Evolutionary conservation across 2,888 invertebrate species (phyloP).

Genomic region (Drosophila demipolita): DNA sequence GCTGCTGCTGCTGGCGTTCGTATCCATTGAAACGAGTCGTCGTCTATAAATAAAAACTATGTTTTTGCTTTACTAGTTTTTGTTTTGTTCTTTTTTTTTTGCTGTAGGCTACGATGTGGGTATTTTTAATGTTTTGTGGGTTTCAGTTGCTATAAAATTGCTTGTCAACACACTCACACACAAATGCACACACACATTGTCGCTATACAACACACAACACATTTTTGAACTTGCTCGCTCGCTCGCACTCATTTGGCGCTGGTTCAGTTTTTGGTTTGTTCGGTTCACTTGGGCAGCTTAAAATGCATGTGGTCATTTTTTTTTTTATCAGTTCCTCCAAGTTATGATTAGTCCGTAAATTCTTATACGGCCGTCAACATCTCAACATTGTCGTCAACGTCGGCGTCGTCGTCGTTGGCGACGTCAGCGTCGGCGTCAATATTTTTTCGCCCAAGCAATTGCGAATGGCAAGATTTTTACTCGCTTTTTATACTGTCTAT

Average conservation of each 20-base stretch:
- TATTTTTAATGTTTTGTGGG: constrained; percentile 60
- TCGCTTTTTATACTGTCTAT: constrained; percentile 35
- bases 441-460: constrained; percentile 45
- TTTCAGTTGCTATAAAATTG: constrained; percentile 43
- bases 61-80: constrained; percentile 48
- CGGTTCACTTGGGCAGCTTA: constrained; percentile 53
- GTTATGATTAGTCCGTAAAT: constrained; percentile 42
- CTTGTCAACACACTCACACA: constrained; percentile 29
- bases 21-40: constrained; percentile 60
- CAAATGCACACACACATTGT: constrained; percentile 6
- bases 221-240: constrained; percentile 54
- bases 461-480: constrained; percentile 51
- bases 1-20: constrained; percentile 70
- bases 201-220: constrained; percentile 28
- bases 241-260: constrained; percentile 34
- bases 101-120: constrained; percentile 45
- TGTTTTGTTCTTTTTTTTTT: constrained; percentile 32
- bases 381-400: constrained; percentile 19
- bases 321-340: constrained; percentile 22
- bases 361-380: constrained; percentile 29
- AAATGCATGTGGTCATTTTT: constrained; percentile 25
- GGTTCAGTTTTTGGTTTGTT: constrained; percentile 31
- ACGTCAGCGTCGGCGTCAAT: constrained; percentile 47
- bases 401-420: constrained; percentile 40
- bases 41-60: constrained; percentile 69